Percentiles rank a stretch among this genome's conserved stretches.
Evolutionary conservation across 1,140 invertebrate genomes (phyloP).

Genomic region (Euglossa dilemma): DNA sequence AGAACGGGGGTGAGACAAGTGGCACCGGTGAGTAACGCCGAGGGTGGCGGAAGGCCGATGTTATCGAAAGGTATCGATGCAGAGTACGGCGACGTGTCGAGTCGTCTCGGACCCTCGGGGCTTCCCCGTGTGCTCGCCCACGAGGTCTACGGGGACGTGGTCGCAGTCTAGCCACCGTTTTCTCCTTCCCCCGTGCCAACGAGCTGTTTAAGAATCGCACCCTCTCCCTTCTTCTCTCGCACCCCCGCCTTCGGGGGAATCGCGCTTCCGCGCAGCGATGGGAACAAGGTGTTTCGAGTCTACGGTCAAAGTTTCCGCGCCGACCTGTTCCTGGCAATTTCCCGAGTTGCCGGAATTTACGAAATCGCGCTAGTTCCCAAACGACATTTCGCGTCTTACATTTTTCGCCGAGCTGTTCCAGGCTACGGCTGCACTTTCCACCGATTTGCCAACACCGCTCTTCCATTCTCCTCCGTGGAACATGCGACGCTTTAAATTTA

Average conservation of each 20-base stretch:
- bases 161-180: not conserved
- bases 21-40: slow-evolving; percentile 36
- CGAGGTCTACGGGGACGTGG: not conserved
- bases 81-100: slow-evolving; percentile 46
- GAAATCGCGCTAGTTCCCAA: not conserved
- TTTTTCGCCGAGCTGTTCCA: not conserved
- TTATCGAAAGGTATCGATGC: slow-evolving; percentile 67
- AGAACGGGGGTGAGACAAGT: slow-evolving; percentile 49
- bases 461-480: not conserved
- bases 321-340: not conserved
- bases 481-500: too few species aligned
- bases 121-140: slow-evolving; percentile 31
- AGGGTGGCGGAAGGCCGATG: slow-evolving; percentile 53
- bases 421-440: not conserved
- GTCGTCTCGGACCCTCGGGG: slow-evolving; percentile 59
- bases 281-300: slow-evolving; percentile 2
- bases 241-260: not conserved
- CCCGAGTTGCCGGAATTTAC: slow-evolving; percentile 5
- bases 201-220: slow-evolving; percentile 24
- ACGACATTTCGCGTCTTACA: not conserved
- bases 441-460: not conserved
- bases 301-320: slow-evolving; percentile 17
- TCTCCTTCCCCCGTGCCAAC: slow-evolving; percentile 14
- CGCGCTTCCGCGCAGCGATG: slow-evolving; percentile 4
- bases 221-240: not conserved